Evolutionary conservation across 2,888 invertebrate genomes (phyloP), one percentile per base, ranked within the genome.

Genomic region (Ochropacha duplaris): DNA sequence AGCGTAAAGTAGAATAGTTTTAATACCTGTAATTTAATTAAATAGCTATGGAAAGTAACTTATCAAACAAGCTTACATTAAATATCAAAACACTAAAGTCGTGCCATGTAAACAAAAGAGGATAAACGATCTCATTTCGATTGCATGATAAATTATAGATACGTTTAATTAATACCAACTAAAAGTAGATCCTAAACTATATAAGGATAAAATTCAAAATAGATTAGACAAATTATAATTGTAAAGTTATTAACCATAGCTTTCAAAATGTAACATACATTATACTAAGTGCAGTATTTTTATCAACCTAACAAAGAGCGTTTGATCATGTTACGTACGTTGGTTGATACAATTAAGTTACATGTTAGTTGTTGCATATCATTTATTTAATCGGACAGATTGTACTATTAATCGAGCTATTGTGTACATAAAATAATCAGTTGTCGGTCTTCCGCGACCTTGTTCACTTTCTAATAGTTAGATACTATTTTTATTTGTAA

Each of bases 261-360:
- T 52, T 52, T 28, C 31, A 31, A 52, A 31, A 52, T 19, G 31
- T 52, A 26, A 31, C 28, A 52, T 31, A 52, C 62, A 60, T 59
- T 57, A n/a, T n/a, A 19, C 58, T 60, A 50, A 57, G 51, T 58
- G n/a, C 55, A 59, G 50, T 54, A 58, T 58, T 39, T 62, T 77
- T 77, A 81, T 81, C 81, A 65, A 55, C 22, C 57, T 57, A 75
- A 81, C 81, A 81, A 81, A 72, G 74, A 75, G 56, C 71, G 77
- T 78, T 80, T 81, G 79, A 78, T 81, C 79, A 50, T 28, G 59
- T 64, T 64, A 69, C 65, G 67, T 64, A 69, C 65, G 67, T 69
- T 61, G 62, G 66, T 74, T n/a, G 70, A 70, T 74, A 76, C 65
- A 72, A 74, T 76, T 76, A 70, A 57, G 65, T 68, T 71, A 71